Evolutionary conservation across 2,888 invertebrate species (phyloP).

Genomic region (Lithophane leautieri): DNA sequence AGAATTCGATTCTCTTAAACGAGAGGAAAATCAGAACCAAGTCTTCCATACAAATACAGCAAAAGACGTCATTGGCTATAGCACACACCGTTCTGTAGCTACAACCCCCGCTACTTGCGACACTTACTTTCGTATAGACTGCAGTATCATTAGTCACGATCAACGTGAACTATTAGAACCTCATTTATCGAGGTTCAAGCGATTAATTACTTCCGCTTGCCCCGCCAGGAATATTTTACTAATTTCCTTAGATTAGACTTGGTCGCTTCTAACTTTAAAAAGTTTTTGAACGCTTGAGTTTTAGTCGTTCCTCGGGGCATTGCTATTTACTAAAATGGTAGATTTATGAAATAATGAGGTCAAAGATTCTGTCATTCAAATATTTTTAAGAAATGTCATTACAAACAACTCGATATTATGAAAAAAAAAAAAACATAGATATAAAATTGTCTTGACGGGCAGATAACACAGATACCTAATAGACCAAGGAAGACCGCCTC

Average conservation of each 20-base stretch:
- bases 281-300: constrained; percentile 19
- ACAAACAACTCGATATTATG: background rate
- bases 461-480: background rate
- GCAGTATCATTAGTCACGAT: constrained; percentile 47
- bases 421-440: too few species aligned
- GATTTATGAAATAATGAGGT: background rate
- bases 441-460: background rate
- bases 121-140: constrained; percentile 14
- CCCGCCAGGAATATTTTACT: constrained; percentile 47
- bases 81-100: background rate
- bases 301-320: constrained; percentile 33
- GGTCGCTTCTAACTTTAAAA: constrained; percentile 15
- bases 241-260: constrained; percentile 50
- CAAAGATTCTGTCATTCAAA: background rate
- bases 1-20: background rate
- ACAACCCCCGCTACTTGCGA: constrained; percentile 20
- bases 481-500: background rate
- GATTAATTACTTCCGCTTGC: constrained; percentile 51
- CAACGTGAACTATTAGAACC: constrained; percentile 53
- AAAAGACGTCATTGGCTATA: background rate
- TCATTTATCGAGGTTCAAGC: constrained; percentile 50
- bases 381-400: background rate
- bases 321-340: background rate
- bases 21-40: too few species aligned
- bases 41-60: background rate